Base-by-base conservation (phyloP, 2,888 invertebrate species). In the Carterocephalus palaemon region DNA sequence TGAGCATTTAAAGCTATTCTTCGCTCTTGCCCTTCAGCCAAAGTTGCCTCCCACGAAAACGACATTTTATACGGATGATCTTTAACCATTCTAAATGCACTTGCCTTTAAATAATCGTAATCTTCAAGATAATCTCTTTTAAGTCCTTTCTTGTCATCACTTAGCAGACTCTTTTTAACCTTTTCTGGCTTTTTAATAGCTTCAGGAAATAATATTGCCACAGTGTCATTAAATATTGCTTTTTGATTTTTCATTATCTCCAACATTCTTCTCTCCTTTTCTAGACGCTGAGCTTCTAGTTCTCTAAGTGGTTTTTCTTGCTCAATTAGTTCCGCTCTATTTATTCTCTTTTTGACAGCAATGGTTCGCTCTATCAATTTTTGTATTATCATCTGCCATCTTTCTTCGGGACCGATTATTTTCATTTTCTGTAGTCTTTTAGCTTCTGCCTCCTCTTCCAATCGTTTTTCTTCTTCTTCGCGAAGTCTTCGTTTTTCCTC, bases 191-290 rank as follows among this genome's bases (percentile, higher is more conserved):
- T 85, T 53, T 86, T 85, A 20, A 89, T 77, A 17, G 89, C 88
- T 60, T 91, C 90, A 0, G 91, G 91, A 56, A 92, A 91, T 7
- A 90, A 66, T 48, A 88, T 87, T 4, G 88, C 88, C 0, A 92
- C 88, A 0, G 90, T 90, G 23, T 92, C 90, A 52, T 90, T 89
- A 57, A 93, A 93, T 53, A 93, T 89, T 3, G 77, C 79, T 50
- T 89, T 88, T 48, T 90, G 89, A 51, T 88, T 84, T 59, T 86
- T 87, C 73, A 91, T 79, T 16, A 88, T 86, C 37, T 88, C 85
- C 12, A 83, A 70, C 72, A 90, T 89, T 62, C 89, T 88, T 53
- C 78, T 70, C 58, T 88, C 88, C 60, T 90, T 91, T 47, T 83
- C 83, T 46, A 85, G 70, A 3, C 88, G 84, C 51, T 90, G 91